Evolutionary conservation across 1,140 invertebrate species (phyloP), one percentile per base, ranked within the genome.

Genomic region (Pogonomyrmex californicus): DNA sequence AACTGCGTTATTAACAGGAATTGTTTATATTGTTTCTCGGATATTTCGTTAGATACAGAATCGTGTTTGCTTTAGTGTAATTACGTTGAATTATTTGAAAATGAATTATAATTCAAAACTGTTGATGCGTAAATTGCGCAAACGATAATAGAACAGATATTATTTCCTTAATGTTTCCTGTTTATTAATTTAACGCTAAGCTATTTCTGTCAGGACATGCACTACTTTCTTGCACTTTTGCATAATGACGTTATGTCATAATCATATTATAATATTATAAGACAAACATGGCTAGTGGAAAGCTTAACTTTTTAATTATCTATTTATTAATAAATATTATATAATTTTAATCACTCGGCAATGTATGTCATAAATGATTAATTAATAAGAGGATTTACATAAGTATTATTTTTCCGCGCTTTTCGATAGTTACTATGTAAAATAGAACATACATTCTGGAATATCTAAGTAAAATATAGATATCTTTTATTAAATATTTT

Each of bases 191-290:
- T 17, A 47, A 9, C 23, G 23, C 47, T 30, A 76, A 76, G 30
- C 44, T 7, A 60, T 58, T 41, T 60, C 23, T 58, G 58, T n/a
- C 23, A 6, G 30, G 4, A 33, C 44, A 23, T 30, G 41, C 49
- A 23, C 44, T n/a, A n/a, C 0, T 10, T 38, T 75, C 41, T 56
- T 4, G n/a, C n/a, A 36, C 2, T 56, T 3, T 78, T 78, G 73
- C 41, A 36, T 65, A 78, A 65, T 23, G 44, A 77, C 33, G 10
- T 78, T 38, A 65, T 6, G 36, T 49, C 41, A 63, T 78, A 36
- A 63, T 30, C 4, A 4, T 47, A 49, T 49, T 12, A 36, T 63
- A 47, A 78, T 44, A 62, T 77, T 62, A 44, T 41, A n/a, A 77
- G 7, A 2, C n/a, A 65, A 14, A 2, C 2, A 47, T 33, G 7